Conservation (phyloP, 1,140 invertebrate species). For the Holcopasites calliopsidis region DNA sequence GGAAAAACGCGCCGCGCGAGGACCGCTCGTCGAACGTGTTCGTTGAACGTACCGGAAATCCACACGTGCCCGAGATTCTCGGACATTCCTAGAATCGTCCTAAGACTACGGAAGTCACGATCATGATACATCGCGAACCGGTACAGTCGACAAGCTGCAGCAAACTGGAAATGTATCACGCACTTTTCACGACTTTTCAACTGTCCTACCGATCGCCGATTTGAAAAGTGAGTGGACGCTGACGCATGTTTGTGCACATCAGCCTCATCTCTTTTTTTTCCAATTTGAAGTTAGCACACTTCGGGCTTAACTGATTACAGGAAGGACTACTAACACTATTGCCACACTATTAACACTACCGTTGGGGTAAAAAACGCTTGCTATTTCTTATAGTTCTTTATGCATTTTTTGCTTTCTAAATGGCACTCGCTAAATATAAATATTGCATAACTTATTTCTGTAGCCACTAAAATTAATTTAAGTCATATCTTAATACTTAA, state of each 20-base stretch:
- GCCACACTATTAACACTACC: no score
- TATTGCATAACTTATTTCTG: no score
- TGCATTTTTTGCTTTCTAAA: no score
- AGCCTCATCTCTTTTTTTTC: no score
- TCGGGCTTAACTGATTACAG: no score
- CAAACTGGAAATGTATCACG: neutral
- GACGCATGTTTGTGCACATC: neutral
- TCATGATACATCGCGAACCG: slow-evolving; percentile 10
- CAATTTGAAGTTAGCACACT: no score
- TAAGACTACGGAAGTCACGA: neutral
- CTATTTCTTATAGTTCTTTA: no score
- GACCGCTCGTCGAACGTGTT: neutral
- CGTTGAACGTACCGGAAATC: neutral
- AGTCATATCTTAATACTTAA: no score
- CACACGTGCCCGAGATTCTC: neutral
- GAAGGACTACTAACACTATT: no score
- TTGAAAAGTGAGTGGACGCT: slow-evolving; percentile 38
- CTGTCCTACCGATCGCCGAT: slow-evolving; percentile 52
- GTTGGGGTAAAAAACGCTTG: no score
- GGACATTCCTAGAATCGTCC: neutral
- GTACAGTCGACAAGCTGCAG: neutral
- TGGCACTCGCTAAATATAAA: no score
- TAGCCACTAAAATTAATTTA: no score
- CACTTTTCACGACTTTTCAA: neutral
- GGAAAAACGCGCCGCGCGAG: neutral